phyloP scores from a whole-genome alignment of 2,797 vertebrate species.

The Hydrocynus forskahlii region DNA sequence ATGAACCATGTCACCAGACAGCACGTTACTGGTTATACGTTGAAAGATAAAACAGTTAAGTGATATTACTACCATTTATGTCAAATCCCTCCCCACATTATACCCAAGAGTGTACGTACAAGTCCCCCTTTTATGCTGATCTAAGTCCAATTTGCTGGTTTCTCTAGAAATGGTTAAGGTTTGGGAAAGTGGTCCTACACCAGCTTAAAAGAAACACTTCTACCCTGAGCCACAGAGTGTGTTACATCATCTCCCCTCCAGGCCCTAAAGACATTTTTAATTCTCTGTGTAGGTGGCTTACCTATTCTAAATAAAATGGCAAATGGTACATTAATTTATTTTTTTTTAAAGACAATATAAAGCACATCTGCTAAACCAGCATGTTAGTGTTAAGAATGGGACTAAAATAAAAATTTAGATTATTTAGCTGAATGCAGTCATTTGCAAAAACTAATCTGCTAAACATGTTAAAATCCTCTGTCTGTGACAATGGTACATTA shows the following conservation, averaged over 20 bases:
- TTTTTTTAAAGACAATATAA: background rate
- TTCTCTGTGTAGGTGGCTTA: background rate
- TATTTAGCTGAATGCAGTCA: background rate
- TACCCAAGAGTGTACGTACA: background rate
- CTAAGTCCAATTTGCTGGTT: conserved; percentile 37
- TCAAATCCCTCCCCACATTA: conserved; percentile 19
- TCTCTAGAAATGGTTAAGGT: conserved; percentile 4
- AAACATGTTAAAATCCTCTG: conserved; percentile 1
- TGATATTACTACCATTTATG: conserved; percentile 47
- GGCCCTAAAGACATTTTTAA: background rate
- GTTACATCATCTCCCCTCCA: background rate
- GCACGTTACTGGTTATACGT: conserved; percentile 53
- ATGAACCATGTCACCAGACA: conserved; percentile 51
- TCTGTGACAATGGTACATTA: background rate
- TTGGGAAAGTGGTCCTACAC: conserved; percentile 25
- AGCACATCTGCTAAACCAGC: background rate
- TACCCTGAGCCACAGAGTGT: conserved; percentile 23
- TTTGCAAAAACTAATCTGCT: background rate
- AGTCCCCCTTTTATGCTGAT: conserved; percentile 20
- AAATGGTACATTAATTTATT: background rate
- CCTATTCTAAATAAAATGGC: background rate
- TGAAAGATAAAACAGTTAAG: conserved; percentile 47
- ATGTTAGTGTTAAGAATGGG: conserved; percentile 38
- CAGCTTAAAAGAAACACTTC: conserved; percentile 10
- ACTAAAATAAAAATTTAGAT: conserved; percentile 1